A percentile compares a stretch with the other conserved stretches of the same genome.
Conservation (phyloP, 2,888 invertebrate genomes). For the Spatulosminthurus flaviceps region DNA sequence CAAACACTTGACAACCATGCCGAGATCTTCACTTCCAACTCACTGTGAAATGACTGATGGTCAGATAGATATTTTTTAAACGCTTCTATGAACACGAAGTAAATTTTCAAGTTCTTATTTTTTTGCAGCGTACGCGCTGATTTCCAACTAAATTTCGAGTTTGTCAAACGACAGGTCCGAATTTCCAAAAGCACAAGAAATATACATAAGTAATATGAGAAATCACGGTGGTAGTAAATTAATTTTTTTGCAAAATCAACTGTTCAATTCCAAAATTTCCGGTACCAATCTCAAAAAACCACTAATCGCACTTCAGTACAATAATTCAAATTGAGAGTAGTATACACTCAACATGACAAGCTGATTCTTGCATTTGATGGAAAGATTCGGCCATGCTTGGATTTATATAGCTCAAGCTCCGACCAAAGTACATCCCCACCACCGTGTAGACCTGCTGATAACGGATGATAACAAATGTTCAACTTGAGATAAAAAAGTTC, state of each 20-base stretch:
- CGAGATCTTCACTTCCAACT: conserved; percentile 77
- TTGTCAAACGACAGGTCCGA: no score
- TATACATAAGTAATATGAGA: background rate
- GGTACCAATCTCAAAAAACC: background rate
- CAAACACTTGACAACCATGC: conserved; percentile 67
- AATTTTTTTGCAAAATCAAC: background rate
- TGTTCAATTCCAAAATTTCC: no score
- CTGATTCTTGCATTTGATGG: conserved; percentile 46
- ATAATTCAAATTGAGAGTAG: background rate
- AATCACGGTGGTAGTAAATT: conserved; percentile 10
- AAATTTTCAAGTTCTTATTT: background rate
- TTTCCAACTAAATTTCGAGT: background rate
- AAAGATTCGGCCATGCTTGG: conserved; percentile 42
- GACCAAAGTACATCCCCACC: conserved; percentile 53
- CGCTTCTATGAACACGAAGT: conserved; percentile 3
- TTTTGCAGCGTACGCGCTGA: conserved; percentile 11
- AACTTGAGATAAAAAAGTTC: conserved; percentile 44
- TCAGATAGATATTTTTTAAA: background rate
- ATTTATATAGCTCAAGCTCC: conserved; percentile 52
- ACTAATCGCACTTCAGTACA: background rate
- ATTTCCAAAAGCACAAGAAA: no score
- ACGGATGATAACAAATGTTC: conserved; percentile 49
- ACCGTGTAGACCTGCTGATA: conserved; percentile 45
- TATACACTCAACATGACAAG: conserved; percentile 39
- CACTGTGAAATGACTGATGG: conserved; percentile 63